Evolutionary conservation across 2,888 invertebrate species (phyloP), one percentile per base, ranked within the genome.

Genomic region (Eupithecia vulgata): DNA sequence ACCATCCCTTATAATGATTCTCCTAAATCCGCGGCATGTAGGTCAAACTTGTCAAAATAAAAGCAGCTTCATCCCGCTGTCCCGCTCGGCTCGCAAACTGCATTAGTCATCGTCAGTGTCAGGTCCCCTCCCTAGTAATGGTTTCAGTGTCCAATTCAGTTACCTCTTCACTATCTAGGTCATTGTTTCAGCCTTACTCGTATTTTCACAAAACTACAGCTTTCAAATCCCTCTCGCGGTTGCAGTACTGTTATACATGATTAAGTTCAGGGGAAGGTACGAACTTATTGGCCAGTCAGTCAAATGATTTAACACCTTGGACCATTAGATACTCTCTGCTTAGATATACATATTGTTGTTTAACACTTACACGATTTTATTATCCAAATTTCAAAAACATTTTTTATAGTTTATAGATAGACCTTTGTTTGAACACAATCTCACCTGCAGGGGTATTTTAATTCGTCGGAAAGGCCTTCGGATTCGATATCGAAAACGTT

Each of bases 141-240:
- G 70, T 17, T 59, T 67, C 64, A 70, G 72, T 70, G 30, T 70
- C 61, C 74, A 35, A 69, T 75, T 72, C 71, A 65, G 74, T 71
- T 69, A 67, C 30, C 71, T 68, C 66, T 68, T 66, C 65, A 45
- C 52, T 45, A 45, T 48, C 45, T 42, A 35, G 35, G 62, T 62
- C 45, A 45, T 67, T 30, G 17, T 67, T 62, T 35, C 59, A 30
- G 30, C 62, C 17, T 62, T 35, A n/a, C n/a, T 8, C 25, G 34
- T 30, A 35, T 17, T 62, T 17, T 62, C 17, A 35, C 15, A 30
- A 35, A 35, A 62, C 59, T 59, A 21, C 25, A 25, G 59, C 59
- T 57, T 57, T 48, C 1, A 48, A 2, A 21, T 21, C 8, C 7
- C n/a, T 21, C 6, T 48, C n/a, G 8, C 48, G n/a, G 8, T n/a